Conservation (phyloP, 2,113 vertebrate genomes). For the Chlamydotis undulata region DNA sequence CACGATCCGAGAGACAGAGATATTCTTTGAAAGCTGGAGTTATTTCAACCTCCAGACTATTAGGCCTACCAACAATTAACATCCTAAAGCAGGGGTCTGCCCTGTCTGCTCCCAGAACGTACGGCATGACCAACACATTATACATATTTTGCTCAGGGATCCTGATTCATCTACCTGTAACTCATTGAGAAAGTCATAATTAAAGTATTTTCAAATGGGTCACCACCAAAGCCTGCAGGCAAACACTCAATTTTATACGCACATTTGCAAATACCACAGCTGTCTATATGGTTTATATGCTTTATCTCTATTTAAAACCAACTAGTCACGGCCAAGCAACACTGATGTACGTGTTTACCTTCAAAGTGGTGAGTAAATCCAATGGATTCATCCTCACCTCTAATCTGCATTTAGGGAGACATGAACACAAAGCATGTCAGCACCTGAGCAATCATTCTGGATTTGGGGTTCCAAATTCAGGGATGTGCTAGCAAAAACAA, state of each 20-base stretch:
- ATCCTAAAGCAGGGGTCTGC: neutral
- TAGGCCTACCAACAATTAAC: neutral
- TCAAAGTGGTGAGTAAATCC: neutral
- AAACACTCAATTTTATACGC: neutral
- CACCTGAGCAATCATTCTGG: neutral
- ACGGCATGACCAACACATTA: neutral
- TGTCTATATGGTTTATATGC: neutral
- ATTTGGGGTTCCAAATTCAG: neutral
- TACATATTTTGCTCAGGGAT: neutral
- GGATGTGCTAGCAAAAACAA: neutral
- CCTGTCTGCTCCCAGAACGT: neutral
- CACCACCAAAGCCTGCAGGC: neutral
- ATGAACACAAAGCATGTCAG: neutral
- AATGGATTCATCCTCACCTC: neutral
- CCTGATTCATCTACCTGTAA: neutral
- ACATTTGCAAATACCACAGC: neutral
- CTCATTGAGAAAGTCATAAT: neutral
- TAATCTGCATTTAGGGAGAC: neutral
- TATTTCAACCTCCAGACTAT: neutral
- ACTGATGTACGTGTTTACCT: neutral
- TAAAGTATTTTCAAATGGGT: neutral
- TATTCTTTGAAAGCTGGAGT: neutral
- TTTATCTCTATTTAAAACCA: neutral
- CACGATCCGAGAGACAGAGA: accelerated
- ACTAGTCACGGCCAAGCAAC: neutral